These are phyloP conservation scores for Yoshiicerus persimilis DNA, from an alignment of 1,140 invertebrate genomes.

Conservation along the genomic window DNA sequence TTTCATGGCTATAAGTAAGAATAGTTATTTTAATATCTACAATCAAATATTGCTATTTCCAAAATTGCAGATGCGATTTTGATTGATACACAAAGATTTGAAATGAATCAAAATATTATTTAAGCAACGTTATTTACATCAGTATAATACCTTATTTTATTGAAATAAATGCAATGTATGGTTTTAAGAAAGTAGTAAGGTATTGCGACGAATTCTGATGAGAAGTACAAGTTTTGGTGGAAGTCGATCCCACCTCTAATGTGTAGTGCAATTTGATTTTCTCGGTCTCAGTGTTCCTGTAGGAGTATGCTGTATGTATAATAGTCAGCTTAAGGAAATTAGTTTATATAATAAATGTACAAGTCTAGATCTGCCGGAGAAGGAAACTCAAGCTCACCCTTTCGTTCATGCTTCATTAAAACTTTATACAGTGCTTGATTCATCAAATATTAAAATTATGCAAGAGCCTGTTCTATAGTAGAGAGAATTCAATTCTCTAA, in stretches of 20 bases:
- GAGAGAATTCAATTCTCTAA: background rate
- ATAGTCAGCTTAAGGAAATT: background rate
- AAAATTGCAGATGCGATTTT: too few relatives aligned
- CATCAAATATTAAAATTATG: constrained; percentile 22
- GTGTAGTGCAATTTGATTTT: background rate
- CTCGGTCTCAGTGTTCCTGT: background rate
- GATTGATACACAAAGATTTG: too few relatives aligned
- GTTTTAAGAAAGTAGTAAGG: too few relatives aligned
- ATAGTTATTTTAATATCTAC: too few relatives aligned
- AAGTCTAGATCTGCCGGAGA: background rate
- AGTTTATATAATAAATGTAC: background rate
- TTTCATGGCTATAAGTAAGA: too few relatives aligned
- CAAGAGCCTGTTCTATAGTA: background rate
- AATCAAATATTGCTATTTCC: too few relatives aligned
- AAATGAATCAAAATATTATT: too few relatives aligned
- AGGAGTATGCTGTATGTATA: background rate
- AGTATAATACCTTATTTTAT: too few relatives aligned
- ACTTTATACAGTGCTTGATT: constrained; percentile 10
- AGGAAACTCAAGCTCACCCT: background rate
- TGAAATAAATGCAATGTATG: too few relatives aligned
- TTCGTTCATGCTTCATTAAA: background rate
- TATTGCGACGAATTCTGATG: too few relatives aligned
- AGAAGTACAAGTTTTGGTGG: too few relatives aligned
- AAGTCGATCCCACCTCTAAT: background rate
- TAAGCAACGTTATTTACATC: too few relatives aligned